A percentile compares a stretch with the other conserved stretches of the same genome.
Evolutionary conservation across 2,113 vertebrate species (phyloP).

Genomic region (Pleuronectes platessa): DNA sequence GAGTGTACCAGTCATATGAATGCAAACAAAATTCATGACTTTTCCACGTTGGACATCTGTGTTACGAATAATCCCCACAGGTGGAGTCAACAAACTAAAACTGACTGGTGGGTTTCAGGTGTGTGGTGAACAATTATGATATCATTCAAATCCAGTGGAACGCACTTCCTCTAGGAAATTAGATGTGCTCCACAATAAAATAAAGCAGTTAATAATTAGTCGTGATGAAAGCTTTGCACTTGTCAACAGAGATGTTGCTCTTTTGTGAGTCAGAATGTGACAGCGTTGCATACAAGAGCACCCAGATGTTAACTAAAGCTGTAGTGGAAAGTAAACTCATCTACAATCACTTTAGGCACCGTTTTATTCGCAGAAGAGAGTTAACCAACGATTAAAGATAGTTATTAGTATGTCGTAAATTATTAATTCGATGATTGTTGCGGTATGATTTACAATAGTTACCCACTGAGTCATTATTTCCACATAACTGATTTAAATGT

Average conservation of each 20-base stretch:
- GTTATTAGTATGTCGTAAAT: slow-evolving; percentile 35
- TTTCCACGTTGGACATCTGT: slow-evolving; percentile 27
- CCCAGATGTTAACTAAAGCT: slow-evolving; percentile 14
- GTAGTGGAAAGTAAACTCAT: slow-evolving; percentile 40
- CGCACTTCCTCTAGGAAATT: slow-evolving; percentile 61
- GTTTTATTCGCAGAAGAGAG: slow-evolving; percentile 24
- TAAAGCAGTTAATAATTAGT: slow-evolving; percentile 41
- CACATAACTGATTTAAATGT: neutral
- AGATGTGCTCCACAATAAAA: slow-evolving; percentile 15
- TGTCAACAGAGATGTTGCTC: neutral
- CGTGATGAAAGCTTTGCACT: slow-evolving; percentile 1
- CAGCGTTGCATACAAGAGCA: neutral
- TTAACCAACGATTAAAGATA: slow-evolving; percentile 5
- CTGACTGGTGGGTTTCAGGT: slow-evolving; percentile 5
- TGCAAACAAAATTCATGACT: slow-evolving; percentile 20
- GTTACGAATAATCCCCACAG: slow-evolving; percentile 18
- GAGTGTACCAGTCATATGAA: slow-evolving; percentile 9
- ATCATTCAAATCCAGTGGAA: slow-evolving; percentile 33
- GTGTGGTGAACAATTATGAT: slow-evolving; percentile 27
- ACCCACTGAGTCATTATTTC: neutral
- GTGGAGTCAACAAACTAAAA: slow-evolving; percentile 36
- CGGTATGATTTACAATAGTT: slow-evolving; percentile 29
- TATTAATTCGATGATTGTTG: slow-evolving; percentile 23
- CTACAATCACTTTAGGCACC: neutral
- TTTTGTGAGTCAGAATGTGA: slow-evolving; percentile 9